Conservation (phyloP, 2,797 vertebrate species). For the Rhabdomys pumilio region DNA sequence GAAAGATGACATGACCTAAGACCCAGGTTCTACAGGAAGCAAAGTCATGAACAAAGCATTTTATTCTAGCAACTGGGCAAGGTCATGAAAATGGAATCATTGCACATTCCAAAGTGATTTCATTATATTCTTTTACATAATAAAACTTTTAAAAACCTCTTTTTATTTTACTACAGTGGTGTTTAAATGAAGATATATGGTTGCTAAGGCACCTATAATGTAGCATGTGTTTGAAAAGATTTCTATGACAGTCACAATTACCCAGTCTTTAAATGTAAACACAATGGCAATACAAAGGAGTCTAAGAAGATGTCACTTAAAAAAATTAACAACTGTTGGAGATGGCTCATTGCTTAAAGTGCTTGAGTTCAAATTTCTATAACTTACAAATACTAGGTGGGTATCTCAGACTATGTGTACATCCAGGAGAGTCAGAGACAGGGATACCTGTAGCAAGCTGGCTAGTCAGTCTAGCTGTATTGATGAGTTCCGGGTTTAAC, state of each 20-base stretch:
- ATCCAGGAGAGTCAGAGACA: not conserved
- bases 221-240: constrained; percentile 63
- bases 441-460: not conserved
- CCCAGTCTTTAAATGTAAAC: constrained; percentile 60
- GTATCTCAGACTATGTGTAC: not conserved
- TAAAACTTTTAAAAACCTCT: not conserved
- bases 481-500: not conserved
- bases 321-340: not conserved
- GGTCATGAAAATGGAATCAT: not conserved
- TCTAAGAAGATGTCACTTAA: not conserved
- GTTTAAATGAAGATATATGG: constrained; percentile 68
- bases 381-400: not conserved
- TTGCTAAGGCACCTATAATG: constrained; percentile 58
- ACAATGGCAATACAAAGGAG: constrained; percentile 35
- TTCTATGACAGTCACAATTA: constrained; percentile 64
- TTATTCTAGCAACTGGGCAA: not conserved
- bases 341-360: not conserved
- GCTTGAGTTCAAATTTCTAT: not conserved
- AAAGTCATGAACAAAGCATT: constrained; percentile 34
- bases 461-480: not conserved
- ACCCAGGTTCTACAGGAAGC: not conserved
- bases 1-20: not conserved
- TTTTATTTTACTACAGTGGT: constrained; percentile 33
- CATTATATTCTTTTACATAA: constrained; percentile 24
- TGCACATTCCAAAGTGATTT: constrained; percentile 15